These are phyloP conservation scores for Leptoteleia sp. DNA, from an alignment of 1,140 invertebrate species.

Conservation along the genomic window DNA sequence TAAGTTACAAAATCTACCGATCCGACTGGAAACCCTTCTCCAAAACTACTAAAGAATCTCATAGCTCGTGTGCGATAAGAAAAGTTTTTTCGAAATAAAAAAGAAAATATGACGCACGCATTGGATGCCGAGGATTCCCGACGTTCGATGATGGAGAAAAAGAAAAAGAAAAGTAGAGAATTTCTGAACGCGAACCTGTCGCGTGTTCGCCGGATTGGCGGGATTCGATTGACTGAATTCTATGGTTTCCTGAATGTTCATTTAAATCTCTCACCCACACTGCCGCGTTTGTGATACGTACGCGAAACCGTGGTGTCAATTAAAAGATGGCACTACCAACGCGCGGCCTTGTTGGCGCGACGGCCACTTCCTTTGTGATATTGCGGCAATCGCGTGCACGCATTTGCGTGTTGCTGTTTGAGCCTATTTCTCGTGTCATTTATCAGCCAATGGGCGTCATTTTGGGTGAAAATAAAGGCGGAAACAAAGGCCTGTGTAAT, in stretches of 20 bases:
- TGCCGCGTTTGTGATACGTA: not conserved
- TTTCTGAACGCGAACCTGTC: not conserved
- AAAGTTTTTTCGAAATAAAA: too few relatives aligned
- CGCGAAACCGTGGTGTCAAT: conserved; percentile 25
- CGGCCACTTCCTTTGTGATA: conserved; percentile 22
- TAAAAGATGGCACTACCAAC: conserved; percentile 38
- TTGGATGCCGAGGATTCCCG: conserved; percentile 26
- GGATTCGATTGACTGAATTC: conserved; percentile 70
- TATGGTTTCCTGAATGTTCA: conserved; percentile 64
- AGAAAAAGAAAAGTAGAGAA: not conserved
- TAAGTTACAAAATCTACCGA: not conserved
- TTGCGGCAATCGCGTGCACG: too few relatives aligned
- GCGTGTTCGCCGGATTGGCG: not conserved
- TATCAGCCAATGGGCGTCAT: too few relatives aligned
- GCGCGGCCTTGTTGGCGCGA: conserved; percentile 17
- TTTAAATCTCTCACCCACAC: conserved; percentile 68
- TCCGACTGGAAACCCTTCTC: too few relatives aligned
- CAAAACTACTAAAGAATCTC: too few relatives aligned
- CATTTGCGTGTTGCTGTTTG: too few relatives aligned
- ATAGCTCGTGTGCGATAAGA: too few relatives aligned
- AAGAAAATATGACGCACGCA: conserved; percentile 36
- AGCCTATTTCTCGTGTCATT: too few relatives aligned
- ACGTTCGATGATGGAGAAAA: not conserved
- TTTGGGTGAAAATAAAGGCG: not conserved
- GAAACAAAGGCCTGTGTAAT: not conserved